Conservation (phyloP, 2,888 invertebrate species). For the Meghimatium bilineatum region DNA sequence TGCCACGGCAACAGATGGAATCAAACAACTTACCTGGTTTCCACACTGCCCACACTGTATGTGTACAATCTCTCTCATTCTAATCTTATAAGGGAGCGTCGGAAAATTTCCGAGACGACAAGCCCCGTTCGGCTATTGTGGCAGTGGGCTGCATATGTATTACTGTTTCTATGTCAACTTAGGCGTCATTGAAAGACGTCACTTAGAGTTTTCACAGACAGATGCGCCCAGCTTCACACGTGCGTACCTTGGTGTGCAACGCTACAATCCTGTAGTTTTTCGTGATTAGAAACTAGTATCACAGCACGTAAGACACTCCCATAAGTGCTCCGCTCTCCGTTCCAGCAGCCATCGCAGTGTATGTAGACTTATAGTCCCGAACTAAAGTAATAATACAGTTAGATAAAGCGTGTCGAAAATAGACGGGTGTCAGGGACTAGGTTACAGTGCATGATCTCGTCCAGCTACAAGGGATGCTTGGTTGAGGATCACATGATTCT, state of each 20-base stretch:
- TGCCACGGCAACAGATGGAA: constrained; percentile 50
- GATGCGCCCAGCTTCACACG: background rate
- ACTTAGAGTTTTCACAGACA: background rate
- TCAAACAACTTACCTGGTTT: constrained; percentile 65
- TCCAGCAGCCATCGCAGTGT: too few relatives aligned
- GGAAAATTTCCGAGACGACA: constrained; percentile 49
- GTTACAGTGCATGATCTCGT: too few relatives aligned
- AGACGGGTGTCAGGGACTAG: too few relatives aligned
- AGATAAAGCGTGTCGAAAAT: too few relatives aligned
- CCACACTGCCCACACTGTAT: constrained; percentile 70
- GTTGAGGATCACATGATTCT: too few relatives aligned
- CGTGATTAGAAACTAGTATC: too few relatives aligned
- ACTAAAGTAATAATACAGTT: too few relatives aligned
- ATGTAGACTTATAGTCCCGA: too few relatives aligned
- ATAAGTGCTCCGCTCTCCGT: too few relatives aligned
- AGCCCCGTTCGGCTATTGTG: constrained; percentile 24
- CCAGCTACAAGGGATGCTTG: too few relatives aligned
- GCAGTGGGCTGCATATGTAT: constrained; percentile 9
- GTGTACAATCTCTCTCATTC: constrained; percentile 69
- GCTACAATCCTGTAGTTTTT: background rate
- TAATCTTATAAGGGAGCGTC: constrained; percentile 34
- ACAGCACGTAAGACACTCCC: too few relatives aligned
- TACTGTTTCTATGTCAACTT: constrained; percentile 19
- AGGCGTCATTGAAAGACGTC: background rate
- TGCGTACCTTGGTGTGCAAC: background rate